Conservation (phyloP, 2,113 vertebrate genomes). For the Sceloporus undulatus region DNA sequence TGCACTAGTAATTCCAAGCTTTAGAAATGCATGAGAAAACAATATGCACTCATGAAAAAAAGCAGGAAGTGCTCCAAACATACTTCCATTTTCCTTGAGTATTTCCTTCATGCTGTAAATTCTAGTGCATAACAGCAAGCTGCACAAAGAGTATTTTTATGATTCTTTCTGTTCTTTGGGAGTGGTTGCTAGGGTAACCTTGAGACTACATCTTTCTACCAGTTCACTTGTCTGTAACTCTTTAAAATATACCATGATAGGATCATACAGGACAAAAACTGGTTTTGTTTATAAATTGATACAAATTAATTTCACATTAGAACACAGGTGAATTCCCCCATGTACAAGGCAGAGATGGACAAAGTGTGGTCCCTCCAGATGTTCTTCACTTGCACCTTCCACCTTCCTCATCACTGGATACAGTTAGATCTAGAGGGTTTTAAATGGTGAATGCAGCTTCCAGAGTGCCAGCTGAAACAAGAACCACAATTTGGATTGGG, state of each 20-base stretch:
- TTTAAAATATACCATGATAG: neutral
- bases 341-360: no score
- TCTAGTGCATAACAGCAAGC: neutral
- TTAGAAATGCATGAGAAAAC: neutral
- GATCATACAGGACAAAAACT: neutral
- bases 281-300: neutral
- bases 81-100: neutral
- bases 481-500: neutral
- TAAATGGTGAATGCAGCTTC: neutral
- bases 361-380: no score
- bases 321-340: neutral
- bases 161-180: slow-evolving; percentile 12
- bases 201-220: slow-evolving; percentile 2
- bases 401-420: no score
- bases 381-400: no score
- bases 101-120: neutral
- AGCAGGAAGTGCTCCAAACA: neutral
- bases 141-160: neutral
- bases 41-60: neutral
- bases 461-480: neutral
- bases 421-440: neutral
- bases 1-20: neutral
- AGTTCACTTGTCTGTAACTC: neutral
- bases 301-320: neutral
- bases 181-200: slow-evolving; percentile 22